These are phyloP conservation scores for Drosophila testacea DNA, from an alignment of 2,888 invertebrate species.

Conservation along the genomic window DNA sequence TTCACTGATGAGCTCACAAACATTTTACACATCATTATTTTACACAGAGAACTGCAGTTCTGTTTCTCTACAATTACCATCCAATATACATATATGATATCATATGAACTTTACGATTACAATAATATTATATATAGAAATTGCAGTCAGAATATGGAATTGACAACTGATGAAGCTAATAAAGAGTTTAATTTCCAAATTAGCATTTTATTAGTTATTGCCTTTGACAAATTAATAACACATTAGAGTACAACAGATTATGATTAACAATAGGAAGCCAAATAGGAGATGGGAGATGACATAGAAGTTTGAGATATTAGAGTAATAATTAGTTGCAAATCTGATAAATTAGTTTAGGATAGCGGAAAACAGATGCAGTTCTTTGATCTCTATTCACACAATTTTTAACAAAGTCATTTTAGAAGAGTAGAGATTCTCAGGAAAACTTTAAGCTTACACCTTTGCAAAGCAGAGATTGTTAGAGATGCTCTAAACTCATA, in stretches of 20 bases:
- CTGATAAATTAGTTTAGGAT: too few species aligned
- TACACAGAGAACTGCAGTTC: slow-evolving; percentile 34
- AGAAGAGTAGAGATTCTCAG: too few species aligned
- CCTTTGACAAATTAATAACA: slow-evolving; percentile 39
- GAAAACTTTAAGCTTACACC: too few species aligned
- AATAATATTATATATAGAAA: slow-evolving; percentile 6
- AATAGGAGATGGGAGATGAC: too few species aligned
- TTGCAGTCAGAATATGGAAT: slow-evolving; percentile 29
- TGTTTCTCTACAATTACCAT: slow-evolving; percentile 2
- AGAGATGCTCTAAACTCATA: too few species aligned
- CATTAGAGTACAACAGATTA: neutral
- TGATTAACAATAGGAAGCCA: neutral
- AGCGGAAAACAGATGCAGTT: too few species aligned
- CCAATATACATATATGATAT: slow-evolving; percentile 50
- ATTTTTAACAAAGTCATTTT: too few species aligned
- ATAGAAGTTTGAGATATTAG: neutral
- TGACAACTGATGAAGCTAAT: slow-evolving; percentile 50
- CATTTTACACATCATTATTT: slow-evolving; percentile 16
- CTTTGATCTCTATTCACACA: too few species aligned
- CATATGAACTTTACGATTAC: slow-evolving; percentile 25
- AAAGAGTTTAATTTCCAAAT: slow-evolving; percentile 23
- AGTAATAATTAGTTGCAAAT: too few species aligned
- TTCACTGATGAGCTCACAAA: slow-evolving; percentile 54
- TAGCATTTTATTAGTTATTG: slow-evolving; percentile 2
- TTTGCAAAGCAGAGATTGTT: too few species aligned